Base-by-base conservation (phyloP, 2,113 vertebrate species). In the Rhabdornis inornatus region DNA sequence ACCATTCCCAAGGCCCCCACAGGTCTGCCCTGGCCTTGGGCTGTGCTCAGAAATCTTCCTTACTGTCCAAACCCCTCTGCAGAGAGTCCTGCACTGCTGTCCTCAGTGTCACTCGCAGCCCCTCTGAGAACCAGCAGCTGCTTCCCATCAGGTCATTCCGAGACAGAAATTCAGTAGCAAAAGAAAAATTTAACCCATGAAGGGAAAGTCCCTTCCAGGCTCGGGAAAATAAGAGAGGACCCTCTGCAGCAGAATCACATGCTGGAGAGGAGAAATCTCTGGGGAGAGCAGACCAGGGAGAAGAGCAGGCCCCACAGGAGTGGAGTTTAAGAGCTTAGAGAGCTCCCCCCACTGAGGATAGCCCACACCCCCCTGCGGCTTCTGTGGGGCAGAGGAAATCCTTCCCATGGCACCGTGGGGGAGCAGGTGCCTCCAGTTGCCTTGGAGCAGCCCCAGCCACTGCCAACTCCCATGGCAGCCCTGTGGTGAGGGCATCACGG, bases 161-260 rank as follows among this genome's bases (percentile, higher is more conserved):
- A 95, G 65, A 74, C 61, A 91, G 82, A 91, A 96, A 87, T 66
- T 76, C 84, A 95, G 77, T 68, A 95, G 83, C 81, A 71, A 57
- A 60, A 85, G n/a, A 31, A 71, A 64, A 90, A 91, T 16, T 85
- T 80, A 90, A 93, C 72, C 55, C 4, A 0, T 55, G 52, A 19
- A 47, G 39, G 57, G n/a, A 65, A 79, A 85, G 27, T 3, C 23
- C 42, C 65, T 37, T 79, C 28, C 37, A 49, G 65, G 61, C 50
- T 77, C 52, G 57, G 30, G n/a, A 71, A 71, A 95, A 85, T 9
- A 2, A 83, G 59, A 35, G 0, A 3, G 44, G 52, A 79, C 11
- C 50, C 68, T 75, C 70, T 50, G 47, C 91, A 94, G 77, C 45
- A 82, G 50, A 89, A 80, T 31, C 78, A 37, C 0, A 1, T 7